Percentiles rank a stretch among this genome's conserved stretches.
Evolutionary conservation across 2,888 invertebrate genomes (phyloP).

Genomic region (Geotrupes spiniger): DNA sequence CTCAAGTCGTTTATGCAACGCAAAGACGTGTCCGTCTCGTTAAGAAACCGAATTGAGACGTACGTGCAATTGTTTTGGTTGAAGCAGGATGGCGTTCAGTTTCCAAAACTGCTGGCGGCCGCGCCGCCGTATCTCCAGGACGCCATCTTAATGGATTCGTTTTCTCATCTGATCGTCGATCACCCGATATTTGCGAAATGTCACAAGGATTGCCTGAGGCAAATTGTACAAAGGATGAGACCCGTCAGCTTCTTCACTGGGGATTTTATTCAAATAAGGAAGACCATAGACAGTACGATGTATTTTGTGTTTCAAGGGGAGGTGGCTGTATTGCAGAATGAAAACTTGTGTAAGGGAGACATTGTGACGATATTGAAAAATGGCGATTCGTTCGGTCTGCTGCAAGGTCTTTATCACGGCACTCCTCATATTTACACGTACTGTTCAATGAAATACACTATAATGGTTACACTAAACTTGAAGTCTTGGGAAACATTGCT

Average conservation of each 20-base stretch:
- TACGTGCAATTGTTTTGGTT: slow-evolving; percentile 17
- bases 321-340: slow-evolving; percentile 23
- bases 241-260: slow-evolving; percentile 17
- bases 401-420: slow-evolving; percentile 16
- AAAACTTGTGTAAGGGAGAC: slow-evolving; percentile 17
- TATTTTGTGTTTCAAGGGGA: slow-evolving; percentile 26
- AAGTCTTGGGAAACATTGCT: slow-evolving; percentile 22
- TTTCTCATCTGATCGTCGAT: slow-evolving; percentile 15
- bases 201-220: slow-evolving; percentile 24
- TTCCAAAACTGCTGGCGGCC: slow-evolving; percentile 11
- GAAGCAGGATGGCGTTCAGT: slow-evolving; percentile 8
- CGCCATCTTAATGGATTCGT: slow-evolving; percentile 20
- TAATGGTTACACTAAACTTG: slow-evolving; percentile 15
- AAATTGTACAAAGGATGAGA: slow-evolving; percentile 15
- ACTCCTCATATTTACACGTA: slow-evolving; percentile 21
- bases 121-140: slow-evolving; percentile 23
- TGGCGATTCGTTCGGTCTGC: slow-evolving; percentile 24
- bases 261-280: slow-evolving; percentile 21
- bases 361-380: slow-evolving; percentile 15
- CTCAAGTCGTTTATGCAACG: slow-evolving; percentile 15
- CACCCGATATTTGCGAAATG: slow-evolving; percentile 20
- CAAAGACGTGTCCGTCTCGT: slow-evolving; percentile 14
- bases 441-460: slow-evolving; percentile 11
- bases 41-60: slow-evolving; percentile 10
- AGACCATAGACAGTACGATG: slow-evolving; percentile 22